Evolutionary conservation across 2,888 invertebrate genomes (phyloP), one percentile per base, ranked within the genome.

Genomic region (Rambutsinella grinnellia): DNA sequence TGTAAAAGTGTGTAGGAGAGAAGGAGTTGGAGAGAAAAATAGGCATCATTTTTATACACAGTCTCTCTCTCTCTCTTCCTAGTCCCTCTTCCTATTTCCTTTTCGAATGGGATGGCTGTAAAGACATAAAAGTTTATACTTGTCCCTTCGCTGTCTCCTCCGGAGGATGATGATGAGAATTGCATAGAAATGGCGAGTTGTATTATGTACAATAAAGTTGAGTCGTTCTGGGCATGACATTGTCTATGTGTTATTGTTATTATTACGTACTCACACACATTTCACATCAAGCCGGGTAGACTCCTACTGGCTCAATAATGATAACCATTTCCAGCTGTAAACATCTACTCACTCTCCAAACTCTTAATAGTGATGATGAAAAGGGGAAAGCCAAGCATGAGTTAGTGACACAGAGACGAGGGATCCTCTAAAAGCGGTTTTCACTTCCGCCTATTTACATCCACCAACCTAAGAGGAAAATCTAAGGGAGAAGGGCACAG

Each of bases 151-250:
- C n/a, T 26, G n/a, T 49, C 49, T 10, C 26, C 21, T n/a, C n/a
- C 46, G 46, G 63, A 57, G 51, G 70, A n/a, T n/a, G 68, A 76
- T 76, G 68, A 76, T 69, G 66, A 76, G 63, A 63, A 76, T 67
- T 61, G 74, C 24, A 74, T 61, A 53, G 61, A 61, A 51, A 71
- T 63, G 61, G 61, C 54, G 47, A 67, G 47, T 61, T 74, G 44
- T 66, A 60, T 57, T 66, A 53, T 46, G 47, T 65, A 67, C 67
- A 67, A 67, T 74, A 74, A 61, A 74, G 66, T 54, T 66, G 72
- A 46, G 60, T 36, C 36, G 36, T 36, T 13, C 36, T 71, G 65
- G 65, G 71, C 71, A 60, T 66, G 65, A 71, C 63, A 58, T 51
- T 71, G 71, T 57, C 63, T 71, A 62, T 56, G 47, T 70, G 58